Conservation (phyloP, 2,888 invertebrate genomes). For the Lasiommata megera region DNA sequence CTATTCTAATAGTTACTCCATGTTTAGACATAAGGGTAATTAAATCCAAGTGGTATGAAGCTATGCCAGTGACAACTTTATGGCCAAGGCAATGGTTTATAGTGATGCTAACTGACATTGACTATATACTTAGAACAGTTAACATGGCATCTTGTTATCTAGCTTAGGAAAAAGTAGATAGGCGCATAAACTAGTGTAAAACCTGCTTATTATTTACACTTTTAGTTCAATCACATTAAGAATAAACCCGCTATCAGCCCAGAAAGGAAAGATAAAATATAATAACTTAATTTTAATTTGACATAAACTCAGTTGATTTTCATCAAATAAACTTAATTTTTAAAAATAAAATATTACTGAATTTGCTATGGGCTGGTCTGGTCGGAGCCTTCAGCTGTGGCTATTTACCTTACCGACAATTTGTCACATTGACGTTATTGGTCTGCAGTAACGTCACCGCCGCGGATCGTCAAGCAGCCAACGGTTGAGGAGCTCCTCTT, state of each 20-base stretch:
- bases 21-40: not conserved
- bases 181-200: too few species aligned
- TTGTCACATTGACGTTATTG: not conserved
- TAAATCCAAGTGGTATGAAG: not conserved
- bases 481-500: conserved; percentile 94
- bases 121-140: not conserved
- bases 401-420: too few species aligned
- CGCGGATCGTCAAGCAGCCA: conserved; percentile 95
- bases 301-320: too few species aligned
- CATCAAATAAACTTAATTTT: too few species aligned
- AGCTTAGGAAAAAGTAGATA: not conserved
- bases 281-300: too few species aligned
- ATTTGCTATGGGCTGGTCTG: too few species aligned
- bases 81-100: not conserved
- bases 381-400: too few species aligned
- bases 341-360: too few species aligned
- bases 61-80: not conserved
- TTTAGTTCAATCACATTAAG: too few species aligned
- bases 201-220: too few species aligned
- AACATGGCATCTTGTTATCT: not conserved
- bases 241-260: too few species aligned
- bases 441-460: conserved; percentile 86
- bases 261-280: too few species aligned
- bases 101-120: not conserved
- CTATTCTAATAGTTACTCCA: not conserved